phyloP scores from a whole-genome alignment of 1,140 invertebrate species.

The Thaumatotibia leucotreta region DNA sequence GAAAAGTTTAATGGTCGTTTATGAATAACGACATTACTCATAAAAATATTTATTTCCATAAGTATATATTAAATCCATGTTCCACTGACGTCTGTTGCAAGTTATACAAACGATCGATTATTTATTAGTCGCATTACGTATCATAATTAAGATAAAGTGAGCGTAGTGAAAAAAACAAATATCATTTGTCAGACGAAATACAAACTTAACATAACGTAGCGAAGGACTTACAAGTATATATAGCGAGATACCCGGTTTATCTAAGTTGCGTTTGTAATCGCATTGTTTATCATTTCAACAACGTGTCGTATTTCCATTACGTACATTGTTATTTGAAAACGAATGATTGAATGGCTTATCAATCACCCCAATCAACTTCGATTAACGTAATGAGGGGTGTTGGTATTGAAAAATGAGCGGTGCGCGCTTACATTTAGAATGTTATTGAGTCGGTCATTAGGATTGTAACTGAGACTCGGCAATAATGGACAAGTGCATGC shows the following conservation, averaged over 20 bases:
- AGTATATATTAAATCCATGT: neutral
- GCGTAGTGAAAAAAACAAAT: neutral
- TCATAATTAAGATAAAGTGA: neutral
- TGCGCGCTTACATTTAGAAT: no score
- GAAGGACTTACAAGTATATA: neutral
- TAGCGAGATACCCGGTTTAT: neutral
- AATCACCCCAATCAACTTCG: neutral
- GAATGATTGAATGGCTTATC: neutral
- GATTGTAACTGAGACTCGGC: no score
- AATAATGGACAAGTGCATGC: no score
- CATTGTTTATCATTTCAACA: neutral
- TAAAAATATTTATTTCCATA: no score
- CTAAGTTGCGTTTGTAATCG: neutral
- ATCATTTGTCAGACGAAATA: neutral
- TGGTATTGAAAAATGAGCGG: neutral
- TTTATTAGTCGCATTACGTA: neutral
- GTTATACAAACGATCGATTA: neutral
- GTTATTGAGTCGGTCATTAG: no score
- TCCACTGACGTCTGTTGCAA: neutral
- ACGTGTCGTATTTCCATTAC: neutral
- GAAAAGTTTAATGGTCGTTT: no score
- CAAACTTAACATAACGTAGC: neutral
- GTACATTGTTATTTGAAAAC: neutral
- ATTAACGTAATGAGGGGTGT: neutral
- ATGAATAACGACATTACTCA: no score